These are phyloP conservation scores for Bovichtus variegatus DNA, from an alignment of 2,797 vertebrate genomes.

Conservation along the genomic window DNA sequence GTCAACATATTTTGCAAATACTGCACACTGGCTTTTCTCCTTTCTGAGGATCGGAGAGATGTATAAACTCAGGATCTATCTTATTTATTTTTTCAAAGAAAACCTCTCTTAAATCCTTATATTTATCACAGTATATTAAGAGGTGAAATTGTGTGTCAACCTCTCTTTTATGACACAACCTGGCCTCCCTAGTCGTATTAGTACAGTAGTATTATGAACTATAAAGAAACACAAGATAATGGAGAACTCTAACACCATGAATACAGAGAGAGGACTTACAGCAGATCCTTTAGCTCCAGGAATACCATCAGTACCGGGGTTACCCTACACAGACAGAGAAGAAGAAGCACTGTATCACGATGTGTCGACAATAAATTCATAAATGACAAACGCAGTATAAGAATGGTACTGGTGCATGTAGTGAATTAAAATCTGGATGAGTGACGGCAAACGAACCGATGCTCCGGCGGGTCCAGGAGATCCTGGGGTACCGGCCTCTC, in stretches of 20 bases:
- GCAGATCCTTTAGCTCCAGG: slow-evolving; percentile 96
- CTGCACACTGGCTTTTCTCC: background rate
- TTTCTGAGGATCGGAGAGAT: too few species aligned
- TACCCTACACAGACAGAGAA: slow-evolving; percentile 85
- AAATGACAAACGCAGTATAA: background rate
- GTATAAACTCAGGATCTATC: background rate
- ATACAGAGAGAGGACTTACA: slow-evolving; percentile 84
- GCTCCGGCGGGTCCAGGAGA: slow-evolving; percentile 95
- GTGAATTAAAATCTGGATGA: slow-evolving; percentile 66
- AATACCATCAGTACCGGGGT: slow-evolving; percentile 96
- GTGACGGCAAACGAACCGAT: slow-evolving; percentile 74
- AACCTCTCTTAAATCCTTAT: background rate
- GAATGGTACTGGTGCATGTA: background rate
- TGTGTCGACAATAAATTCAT: background rate
- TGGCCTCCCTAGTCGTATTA: too few species aligned
- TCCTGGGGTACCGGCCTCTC: slow-evolving; percentile 94
- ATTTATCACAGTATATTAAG: background rate
- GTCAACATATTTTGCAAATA: background rate
- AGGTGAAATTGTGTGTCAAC: background rate
- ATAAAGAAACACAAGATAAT: background rate
- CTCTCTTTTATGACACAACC: background rate
- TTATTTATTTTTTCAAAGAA: too few species aligned
- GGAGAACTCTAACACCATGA: background rate
- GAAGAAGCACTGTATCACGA: slow-evolving; percentile 16
- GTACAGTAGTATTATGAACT: background rate